These are phyloP conservation scores for Gonocerus acuteangulatus DNA, from an alignment of 2,888 invertebrate genomes.

Conservation along the genomic window DNA sequence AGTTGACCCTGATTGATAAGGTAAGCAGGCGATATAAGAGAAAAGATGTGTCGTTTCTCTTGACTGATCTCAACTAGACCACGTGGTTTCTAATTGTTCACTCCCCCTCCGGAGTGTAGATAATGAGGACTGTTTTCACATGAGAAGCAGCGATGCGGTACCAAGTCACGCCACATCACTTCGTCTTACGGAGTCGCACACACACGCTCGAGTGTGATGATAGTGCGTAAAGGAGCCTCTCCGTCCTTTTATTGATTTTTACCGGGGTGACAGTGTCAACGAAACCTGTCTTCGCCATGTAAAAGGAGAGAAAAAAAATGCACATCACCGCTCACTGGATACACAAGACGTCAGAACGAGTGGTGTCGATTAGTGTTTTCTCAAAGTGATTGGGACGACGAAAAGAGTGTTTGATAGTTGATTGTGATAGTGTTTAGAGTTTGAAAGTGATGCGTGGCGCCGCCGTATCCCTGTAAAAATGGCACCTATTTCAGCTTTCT, in stretches of 20 bases:
- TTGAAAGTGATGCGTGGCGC: slow-evolving; percentile 28
- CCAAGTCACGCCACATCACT: slow-evolving; percentile 26
- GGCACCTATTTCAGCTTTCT: slow-evolving; percentile 48
- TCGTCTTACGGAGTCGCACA: slow-evolving; percentile 14
- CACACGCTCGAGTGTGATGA: slow-evolving; percentile 18
- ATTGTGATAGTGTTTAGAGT: slow-evolving; percentile 25
- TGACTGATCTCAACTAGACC: too few species aligned
- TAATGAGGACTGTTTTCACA: slow-evolving; percentile 23
- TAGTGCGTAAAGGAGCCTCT: slow-evolving; percentile 24
- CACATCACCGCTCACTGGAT: not conserved
- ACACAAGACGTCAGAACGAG: not conserved
- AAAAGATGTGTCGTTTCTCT: too few species aligned
- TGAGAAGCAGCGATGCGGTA: slow-evolving; percentile 25
- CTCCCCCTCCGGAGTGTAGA: slow-evolving; percentile 12
- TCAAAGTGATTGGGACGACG: not conserved
- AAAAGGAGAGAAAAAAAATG: slow-evolving; percentile 45
- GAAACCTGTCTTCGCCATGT: slow-evolving; percentile 49
- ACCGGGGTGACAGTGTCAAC: slow-evolving; percentile 57
- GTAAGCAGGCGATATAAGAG: too few species aligned
- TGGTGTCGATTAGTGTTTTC: slow-evolving; percentile 1
- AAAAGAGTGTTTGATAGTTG: not conserved
- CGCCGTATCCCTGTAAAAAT: slow-evolving; percentile 45
- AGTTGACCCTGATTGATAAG: too few species aligned
- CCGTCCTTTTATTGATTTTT: slow-evolving; percentile 54
- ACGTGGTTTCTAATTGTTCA: slow-evolving; percentile 1